Conservation (phyloP, 2,888 invertebrate genomes). For the Dicranocentrus wangi region DNA sequence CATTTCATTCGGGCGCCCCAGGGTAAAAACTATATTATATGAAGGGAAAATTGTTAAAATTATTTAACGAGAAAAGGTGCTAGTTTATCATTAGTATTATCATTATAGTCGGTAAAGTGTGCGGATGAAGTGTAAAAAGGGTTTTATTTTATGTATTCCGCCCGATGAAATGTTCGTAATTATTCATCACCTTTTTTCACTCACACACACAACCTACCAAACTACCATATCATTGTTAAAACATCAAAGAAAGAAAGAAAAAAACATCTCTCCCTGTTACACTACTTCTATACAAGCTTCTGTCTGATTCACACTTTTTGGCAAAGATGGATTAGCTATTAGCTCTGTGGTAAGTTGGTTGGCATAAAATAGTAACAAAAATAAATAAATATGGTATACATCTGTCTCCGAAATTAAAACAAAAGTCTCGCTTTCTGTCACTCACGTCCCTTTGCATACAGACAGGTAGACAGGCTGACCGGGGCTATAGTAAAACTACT, state of each 20-base stretch:
- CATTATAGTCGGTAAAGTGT: conserved; percentile 26
- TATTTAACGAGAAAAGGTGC: conserved; percentile 12
- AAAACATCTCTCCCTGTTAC: conserved; percentile 42
- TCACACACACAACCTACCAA: no score
- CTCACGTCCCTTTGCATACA: conserved; percentile 48
- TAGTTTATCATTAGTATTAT: conserved; percentile 39
- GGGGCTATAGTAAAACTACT: background rate
- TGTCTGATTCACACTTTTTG: conserved; percentile 34
- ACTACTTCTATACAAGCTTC: background rate
- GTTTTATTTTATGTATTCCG: conserved; percentile 45
- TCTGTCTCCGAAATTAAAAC: conserved; percentile 56
- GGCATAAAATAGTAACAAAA: conserved; percentile 43
- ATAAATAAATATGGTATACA: conserved; percentile 11
- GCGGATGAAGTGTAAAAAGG: conserved; percentile 41
- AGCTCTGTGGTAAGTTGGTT: conserved; percentile 45
- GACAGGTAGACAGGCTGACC: conserved; percentile 29
- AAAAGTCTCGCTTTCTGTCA: conserved; percentile 59
- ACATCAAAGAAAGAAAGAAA: conserved; percentile 15
- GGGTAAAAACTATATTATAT: background rate
- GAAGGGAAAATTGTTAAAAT: conserved; percentile 6
- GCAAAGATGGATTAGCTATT: conserved; percentile 64
- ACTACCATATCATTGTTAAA: background rate
- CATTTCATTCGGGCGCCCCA: background rate
- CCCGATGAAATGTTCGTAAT: conserved; percentile 60
- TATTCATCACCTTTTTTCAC: conserved; percentile 58